A percentile compares a stretch with the other conserved stretches of the same genome.
Conservation (phyloP, 2,797 vertebrate genomes). For the Cryptoblepharus egeriae region DNA sequence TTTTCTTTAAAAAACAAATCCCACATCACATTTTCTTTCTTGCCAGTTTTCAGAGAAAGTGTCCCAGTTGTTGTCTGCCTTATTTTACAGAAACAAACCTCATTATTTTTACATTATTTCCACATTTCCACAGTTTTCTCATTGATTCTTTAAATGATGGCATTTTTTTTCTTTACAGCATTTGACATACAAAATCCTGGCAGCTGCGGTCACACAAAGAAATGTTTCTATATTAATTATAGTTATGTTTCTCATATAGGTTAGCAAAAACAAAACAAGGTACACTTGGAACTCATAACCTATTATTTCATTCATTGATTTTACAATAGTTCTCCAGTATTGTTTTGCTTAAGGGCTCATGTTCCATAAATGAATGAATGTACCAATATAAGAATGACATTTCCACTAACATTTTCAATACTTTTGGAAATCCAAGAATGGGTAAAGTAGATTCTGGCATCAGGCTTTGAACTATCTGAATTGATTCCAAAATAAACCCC, state of each 20-base stretch:
- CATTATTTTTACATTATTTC: too few species aligned
- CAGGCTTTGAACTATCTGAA: not conserved
- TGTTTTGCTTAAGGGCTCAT: not conserved
- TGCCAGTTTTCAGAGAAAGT: not conserved
- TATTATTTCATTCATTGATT: conserved; percentile 3
- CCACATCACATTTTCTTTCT: not conserved
- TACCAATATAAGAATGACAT: not conserved
- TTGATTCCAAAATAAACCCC: conserved; percentile 9
- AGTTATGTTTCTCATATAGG: not conserved
- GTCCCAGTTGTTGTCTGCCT: not conserved
- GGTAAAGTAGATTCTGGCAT: not conserved
- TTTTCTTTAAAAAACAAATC: not conserved
- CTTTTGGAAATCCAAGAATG: conserved; percentile 8
- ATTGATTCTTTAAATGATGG: not conserved
- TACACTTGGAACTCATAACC: not conserved
- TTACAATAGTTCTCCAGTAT: not conserved
- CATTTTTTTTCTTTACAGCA: not conserved
- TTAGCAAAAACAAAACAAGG: not conserved
- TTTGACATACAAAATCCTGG: not conserved
- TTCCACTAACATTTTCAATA: not conserved
- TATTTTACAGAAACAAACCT: not conserved
- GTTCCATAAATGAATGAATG: not conserved
- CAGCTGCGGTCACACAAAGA: not conserved
- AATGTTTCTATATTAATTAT: not conserved
- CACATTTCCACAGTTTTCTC: too few species aligned